Evolutionary conservation across 2,888 invertebrate species (phyloP).

Genomic region (Drosophila algonquin): DNA sequence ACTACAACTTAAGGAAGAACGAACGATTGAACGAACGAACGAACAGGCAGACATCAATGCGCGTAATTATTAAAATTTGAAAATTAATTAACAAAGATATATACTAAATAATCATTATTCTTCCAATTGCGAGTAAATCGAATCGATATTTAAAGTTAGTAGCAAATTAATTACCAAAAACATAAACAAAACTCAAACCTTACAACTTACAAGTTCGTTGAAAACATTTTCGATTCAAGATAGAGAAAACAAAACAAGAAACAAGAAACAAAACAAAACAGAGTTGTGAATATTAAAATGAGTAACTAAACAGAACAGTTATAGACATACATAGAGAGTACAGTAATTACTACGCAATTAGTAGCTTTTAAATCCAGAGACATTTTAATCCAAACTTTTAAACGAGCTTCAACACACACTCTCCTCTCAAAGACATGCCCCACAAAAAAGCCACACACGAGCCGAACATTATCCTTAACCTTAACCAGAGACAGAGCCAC

Average conservation of each 20-base stretch:
- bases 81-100: slow-evolving; percentile 26
- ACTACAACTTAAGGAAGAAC: slow-evolving; percentile 10
- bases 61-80: slow-evolving; percentile 39
- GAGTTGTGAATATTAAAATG: slow-evolving; percentile 70
- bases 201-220: slow-evolving; percentile 32
- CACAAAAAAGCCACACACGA: slow-evolving; percentile 17
- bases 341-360: slow-evolving; percentile 62
- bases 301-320: slow-evolving; percentile 14
- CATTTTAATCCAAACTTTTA: slow-evolving; percentile 69
- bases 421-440: not conserved
- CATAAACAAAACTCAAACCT: slow-evolving; percentile 19
- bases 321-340: slow-evolving; percentile 9
- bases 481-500: slow-evolving; percentile 67
- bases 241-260: not conserved
- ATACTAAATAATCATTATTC: slow-evolving; percentile 67
- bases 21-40: not conserved
- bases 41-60: slow-evolving; percentile 8
- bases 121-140: slow-evolving; percentile 73
- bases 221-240: slow-evolving; percentile 19
- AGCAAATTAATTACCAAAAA: slow-evolving; percentile 29
- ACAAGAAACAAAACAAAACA: slow-evolving; percentile 26
- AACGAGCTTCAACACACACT: slow-evolving; percentile 65
- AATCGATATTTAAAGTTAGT: slow-evolving; percentile 56
- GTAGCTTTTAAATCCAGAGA: slow-evolving; percentile 62
- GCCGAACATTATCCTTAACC: slow-evolving; percentile 72